Base-by-base conservation (phyloP, 1,140 invertebrate genomes). In the Batillaria attramentaria region DNA sequence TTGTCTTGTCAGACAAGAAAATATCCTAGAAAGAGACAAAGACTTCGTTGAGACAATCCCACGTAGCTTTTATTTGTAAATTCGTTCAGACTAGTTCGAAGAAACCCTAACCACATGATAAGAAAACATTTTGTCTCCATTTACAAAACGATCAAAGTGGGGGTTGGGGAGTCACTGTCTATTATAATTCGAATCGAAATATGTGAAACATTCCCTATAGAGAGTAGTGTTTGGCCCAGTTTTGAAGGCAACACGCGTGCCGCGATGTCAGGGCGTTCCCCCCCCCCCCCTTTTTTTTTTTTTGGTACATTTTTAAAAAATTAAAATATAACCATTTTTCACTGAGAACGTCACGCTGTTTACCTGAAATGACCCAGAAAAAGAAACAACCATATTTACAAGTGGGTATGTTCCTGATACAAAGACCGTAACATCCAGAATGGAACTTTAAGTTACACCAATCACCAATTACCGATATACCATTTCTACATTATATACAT, bases 161-260 rank as follows among this genome's bases (percentile, higher is more conserved):
- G 70, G 70, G 76, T 74, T 77, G 84, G 84, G 70, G 84, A 85
- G 20, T 79, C 79, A 10, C 60, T 42, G 20, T 78, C 46, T 18
- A 33, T 50, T 46, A 85, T 83, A 33, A 81, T 81, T 24, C 83
- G 78, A n/a, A n/a, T 65, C n/a, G 46, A 57, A 3, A 1, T 6
- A 37, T 83, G 84, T 35, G 84, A 83, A 79, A 85, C 85, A 80
- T n/a, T 86, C 84, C 57, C 85, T 82, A 20, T 82, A 81, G 73
- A 86, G 84, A 37, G 82, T 82, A 35, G 81, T 83, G 69, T 86
- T 82, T 31, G 78, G 73, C 13, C 77, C 74, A 28, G 57, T 28
- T 28, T 62, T 31, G n/a, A n/a, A n/a, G 57, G 57, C n/a, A 24
- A 62, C 57, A 60, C 20, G 20, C 24, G 31, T 3, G 31, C 50